phyloP scores from a whole-genome alignment of 2,888 invertebrate species.

The Carabus problematicus region DNA sequence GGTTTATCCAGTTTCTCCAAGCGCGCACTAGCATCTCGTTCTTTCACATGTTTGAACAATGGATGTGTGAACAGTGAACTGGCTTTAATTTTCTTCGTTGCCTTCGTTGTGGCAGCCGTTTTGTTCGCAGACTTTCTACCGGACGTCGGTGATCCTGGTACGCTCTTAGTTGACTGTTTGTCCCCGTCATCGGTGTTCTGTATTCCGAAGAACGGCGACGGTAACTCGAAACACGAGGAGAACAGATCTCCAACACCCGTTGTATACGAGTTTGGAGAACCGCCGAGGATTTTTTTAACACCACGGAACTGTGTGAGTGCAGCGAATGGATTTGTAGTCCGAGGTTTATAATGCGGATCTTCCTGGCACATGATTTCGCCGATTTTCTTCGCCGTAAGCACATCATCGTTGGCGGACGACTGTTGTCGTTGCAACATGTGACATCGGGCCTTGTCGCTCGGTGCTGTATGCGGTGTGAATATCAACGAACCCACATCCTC shows the following conservation, averaged over 20 bases:
- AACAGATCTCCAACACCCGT: conserved; percentile 67
- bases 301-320: conserved; percentile 79
- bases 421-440: conserved; percentile 65
- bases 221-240: conserved; percentile 79
- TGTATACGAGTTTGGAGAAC: conserved; percentile 61
- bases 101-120: conserved; percentile 44
- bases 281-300: conserved; percentile 82
- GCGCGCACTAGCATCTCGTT: conserved; percentile 24
- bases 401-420: conserved; percentile 16
- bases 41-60: conserved; percentile 57
- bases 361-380: conserved; percentile 87
- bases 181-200: conserved; percentile 47
- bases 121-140: conserved; percentile 53
- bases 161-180: conserved; percentile 57
- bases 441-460: conserved; percentile 77
- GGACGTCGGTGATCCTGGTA: conserved; percentile 63
- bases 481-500: conserved; percentile 72
- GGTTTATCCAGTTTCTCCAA: conserved; percentile 39
- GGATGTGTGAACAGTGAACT: conserved; percentile 69
- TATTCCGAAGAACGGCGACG: conserved; percentile 68
- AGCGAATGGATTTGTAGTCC: conserved; percentile 75
- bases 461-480: conserved; percentile 67
- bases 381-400: conserved; percentile 69
- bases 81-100: conserved; percentile 61
- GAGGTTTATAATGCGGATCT: conserved; percentile 81